Percentiles rank a stretch among this genome's conserved stretches.
Evolutionary conservation across 2,888 invertebrate species (phyloP).

Genomic region (Mesorhabditis spiculigera): DNA sequence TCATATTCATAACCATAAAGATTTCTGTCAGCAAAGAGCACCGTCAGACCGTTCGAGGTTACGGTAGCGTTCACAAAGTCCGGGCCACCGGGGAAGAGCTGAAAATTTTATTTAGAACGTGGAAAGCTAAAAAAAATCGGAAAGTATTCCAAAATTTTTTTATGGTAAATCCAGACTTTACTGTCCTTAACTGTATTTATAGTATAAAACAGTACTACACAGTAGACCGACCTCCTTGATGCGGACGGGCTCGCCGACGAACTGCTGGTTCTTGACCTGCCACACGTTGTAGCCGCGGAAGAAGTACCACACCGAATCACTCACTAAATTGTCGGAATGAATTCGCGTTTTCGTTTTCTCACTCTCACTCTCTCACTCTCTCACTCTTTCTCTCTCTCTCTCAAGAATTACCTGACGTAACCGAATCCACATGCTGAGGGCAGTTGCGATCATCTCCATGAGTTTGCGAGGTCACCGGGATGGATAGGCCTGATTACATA

Average conservation of each 20-base stretch:
- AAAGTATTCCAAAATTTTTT: too few species aligned
- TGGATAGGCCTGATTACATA: neutral
- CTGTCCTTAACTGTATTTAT: too few species aligned
- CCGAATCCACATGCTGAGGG: conserved; percentile 29
- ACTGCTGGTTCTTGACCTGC: conserved; percentile 25
- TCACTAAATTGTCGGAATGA: conserved; percentile 22
- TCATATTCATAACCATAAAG: conserved; percentile 46
- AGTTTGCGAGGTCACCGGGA: neutral
- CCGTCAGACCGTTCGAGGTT: conserved; percentile 27
- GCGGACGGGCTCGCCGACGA: conserved; percentile 28
- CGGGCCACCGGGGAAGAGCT: conserved; percentile 47
- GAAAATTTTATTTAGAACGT: neutral
- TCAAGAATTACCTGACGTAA: conserved; percentile 21
- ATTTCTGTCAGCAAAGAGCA: conserved; percentile 46
- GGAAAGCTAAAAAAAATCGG: too few species aligned
- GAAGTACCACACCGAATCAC: conserved; percentile 28
- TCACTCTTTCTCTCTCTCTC: too few species aligned
- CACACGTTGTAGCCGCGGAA: conserved; percentile 39
- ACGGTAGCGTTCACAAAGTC: conserved; percentile 47
- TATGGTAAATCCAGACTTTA: too few species aligned
- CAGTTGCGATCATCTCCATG: conserved; percentile 16
- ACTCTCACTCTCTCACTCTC: too few species aligned
- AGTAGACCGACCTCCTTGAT: conserved; percentile 26
- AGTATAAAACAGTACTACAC: too few species aligned
- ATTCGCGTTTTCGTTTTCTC: neutral